Evolutionary conservation across 2,888 invertebrate genomes (phyloP).

Genomic region (Choreutis nemorana): DNA sequence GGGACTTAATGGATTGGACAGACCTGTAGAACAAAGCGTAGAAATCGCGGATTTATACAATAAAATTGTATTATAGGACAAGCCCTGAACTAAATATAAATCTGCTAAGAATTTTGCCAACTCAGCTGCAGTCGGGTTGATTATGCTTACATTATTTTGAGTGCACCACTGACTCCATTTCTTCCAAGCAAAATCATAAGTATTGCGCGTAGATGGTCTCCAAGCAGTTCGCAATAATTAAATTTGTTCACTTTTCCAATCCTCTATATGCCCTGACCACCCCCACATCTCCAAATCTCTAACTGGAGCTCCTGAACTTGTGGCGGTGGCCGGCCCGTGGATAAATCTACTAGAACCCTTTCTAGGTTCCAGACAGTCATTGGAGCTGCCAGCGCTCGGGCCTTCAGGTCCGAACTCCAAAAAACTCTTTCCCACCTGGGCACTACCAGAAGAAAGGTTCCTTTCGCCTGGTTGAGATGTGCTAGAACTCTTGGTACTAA

Average conservation of each 20-base stretch:
- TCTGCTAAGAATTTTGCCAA: constrained; percentile 11
- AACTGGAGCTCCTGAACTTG: constrained; percentile 8
- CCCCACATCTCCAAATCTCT: constrained; percentile 14
- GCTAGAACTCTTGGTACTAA: constrained; percentile 10
- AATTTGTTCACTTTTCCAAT: constrained; percentile 11
- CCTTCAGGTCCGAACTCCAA: constrained; percentile 17
- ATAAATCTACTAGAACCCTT: constrained; percentile 11
- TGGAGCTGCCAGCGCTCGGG: constrained; percentile 14
- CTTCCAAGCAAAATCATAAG: constrained; percentile 13
- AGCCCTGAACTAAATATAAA: constrained; percentile 6
- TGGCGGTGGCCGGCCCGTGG: constrained; percentile 12
- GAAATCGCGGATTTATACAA: constrained; percentile 13
- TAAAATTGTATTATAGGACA: constrained; percentile 10
- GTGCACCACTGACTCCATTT: constrained; percentile 13
- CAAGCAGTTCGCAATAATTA: constrained; percentile 8
- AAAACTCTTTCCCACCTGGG: constrained; percentile 14
- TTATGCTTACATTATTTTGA: constrained; percentile 6
- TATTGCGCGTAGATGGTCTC: constrained; percentile 11
- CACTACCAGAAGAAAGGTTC: constrained; percentile 11
- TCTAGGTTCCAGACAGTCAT: constrained; percentile 10
- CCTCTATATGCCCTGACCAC: constrained; percentile 11
- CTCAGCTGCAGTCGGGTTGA: constrained; percentile 5
- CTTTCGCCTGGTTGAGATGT: no score
- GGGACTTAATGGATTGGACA: constrained; percentile 7
- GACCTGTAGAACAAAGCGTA: constrained; percentile 9